These are phyloP conservation scores for Grus americana DNA, from an alignment of 2,113 vertebrate species.

Conservation along the genomic window DNA sequence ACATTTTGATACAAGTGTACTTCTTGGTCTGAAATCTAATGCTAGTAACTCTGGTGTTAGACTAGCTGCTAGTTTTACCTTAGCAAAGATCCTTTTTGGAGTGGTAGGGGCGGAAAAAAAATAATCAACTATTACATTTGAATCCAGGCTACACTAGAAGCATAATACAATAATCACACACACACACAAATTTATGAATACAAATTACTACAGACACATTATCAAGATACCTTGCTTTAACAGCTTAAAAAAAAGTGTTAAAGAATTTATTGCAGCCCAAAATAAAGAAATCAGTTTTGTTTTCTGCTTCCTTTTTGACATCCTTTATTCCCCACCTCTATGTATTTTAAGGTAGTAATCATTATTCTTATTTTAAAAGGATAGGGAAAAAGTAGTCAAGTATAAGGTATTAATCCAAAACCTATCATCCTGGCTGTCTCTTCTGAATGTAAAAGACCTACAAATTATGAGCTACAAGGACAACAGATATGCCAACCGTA, in stretches of 20 bases:
- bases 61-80: neutral
- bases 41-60: neutral
- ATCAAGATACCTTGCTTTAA: neutral
- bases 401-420: neutral
- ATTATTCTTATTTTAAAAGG: neutral
- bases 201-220: neutral
- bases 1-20: neutral
- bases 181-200: constrained; percentile 3
- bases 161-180: neutral
- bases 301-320: neutral
- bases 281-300: neutral
- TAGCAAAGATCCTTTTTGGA: neutral
- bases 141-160: constrained; percentile 9
- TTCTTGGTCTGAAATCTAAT: neutral
- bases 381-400: neutral
- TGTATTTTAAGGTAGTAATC: neutral
- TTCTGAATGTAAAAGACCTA: neutral
- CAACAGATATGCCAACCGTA: neutral
- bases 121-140: neutral
- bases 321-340: neutral
- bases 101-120: neutral
- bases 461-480: neutral
- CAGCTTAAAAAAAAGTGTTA: constrained; percentile 5
- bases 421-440: neutral
- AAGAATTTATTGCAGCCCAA: constrained; percentile 26